Conservation (phyloP, 1,140 invertebrate genomes). For the Drosophila navojoa region DNA sequence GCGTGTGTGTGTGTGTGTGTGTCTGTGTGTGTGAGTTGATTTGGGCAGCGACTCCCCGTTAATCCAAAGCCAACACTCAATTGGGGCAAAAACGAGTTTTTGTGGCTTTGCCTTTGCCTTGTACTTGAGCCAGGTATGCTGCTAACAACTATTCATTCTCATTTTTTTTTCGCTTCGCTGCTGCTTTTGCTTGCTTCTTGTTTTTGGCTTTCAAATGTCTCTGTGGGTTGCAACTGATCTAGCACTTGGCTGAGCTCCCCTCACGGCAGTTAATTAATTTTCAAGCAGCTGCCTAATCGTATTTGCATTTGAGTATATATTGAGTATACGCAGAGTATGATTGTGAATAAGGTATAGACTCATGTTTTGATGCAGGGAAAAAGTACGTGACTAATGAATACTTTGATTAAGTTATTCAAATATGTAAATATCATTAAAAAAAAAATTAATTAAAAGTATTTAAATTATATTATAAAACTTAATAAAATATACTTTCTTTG, state of each 20-base stretch:
- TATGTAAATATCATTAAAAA: too few species aligned
- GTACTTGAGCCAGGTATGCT: conserved; percentile 50
- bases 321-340: conserved; percentile 35
- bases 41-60: conserved; percentile 48
- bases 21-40: conserved; percentile 21
- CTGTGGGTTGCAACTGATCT: conserved; percentile 15
- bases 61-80: conserved; percentile 59
- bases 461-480: too few species aligned
- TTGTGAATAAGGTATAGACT: neutral
- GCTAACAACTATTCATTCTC: conserved; percentile 19
- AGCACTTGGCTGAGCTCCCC: conserved; percentile 16
- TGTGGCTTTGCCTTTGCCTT: conserved; percentile 45
- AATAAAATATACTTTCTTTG: too few species aligned
- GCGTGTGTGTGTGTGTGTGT: conserved; percentile 14
- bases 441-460: too few species aligned
- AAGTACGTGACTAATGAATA: too few species aligned
- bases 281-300: conserved; percentile 53
- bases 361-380: neutral
- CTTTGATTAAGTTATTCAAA: too few species aligned
- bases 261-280: conserved; percentile 69
- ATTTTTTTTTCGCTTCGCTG: conserved; percentile 4
- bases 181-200: conserved; percentile 7
- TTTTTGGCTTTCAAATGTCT: conserved; percentile 11
- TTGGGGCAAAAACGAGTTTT: conserved; percentile 59
- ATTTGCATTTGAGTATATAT: conserved; percentile 48